Base-by-base conservation (phyloP, 2,797 vertebrate species). In the Acanthornis magna region DNA sequence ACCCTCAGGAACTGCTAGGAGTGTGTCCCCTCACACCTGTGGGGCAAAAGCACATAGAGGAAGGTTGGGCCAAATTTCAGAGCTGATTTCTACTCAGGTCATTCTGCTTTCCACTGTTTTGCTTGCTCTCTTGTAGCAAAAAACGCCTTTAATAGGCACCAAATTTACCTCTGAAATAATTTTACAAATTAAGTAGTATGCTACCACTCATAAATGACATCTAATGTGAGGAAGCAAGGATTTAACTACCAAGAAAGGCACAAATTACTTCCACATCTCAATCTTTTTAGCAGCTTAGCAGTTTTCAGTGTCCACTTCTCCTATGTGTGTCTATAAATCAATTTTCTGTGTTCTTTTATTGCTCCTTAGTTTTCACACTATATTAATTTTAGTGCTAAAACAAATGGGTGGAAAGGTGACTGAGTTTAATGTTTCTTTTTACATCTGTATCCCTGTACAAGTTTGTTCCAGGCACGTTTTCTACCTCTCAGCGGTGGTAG, bases 381-480 rank as follows among this genome's bases (percentile, higher is more conserved):
- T 67, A 34, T 36, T 40, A 48, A 38, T 66, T 67, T 91, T 63
- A 36, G 40, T 2, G 2, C 34, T 66, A 51, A 83, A 53, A 55
- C n/a, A 45, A 74, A 85, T 70, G 11, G 12, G 11, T 45, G 27
- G 34, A 68, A 76, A 25, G 8, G 32, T 3, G 18, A 47, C 16
- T 2, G 23, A 77, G 10, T 63, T 89, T 32, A 27, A 32, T n/a
- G 23, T 5, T 73, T 51, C 12, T 32, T 43, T 96, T 65, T 79
- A 30, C 20, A 10, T 87, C 73, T 38, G 4, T 72, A 34, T 71
- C 60, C 32, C 16, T 11, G 10, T 11, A 47, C 51, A n/a, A 80
- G 88, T 92, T 95, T 90, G 87, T 95, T 84, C 29, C 75, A 42
- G 78, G 67, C 48, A 80, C 5, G 4, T 83, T 96, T 96, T 91